Conservation (phyloP, 2,113 vertebrate genomes). For the Tursiops truncatus region DNA sequence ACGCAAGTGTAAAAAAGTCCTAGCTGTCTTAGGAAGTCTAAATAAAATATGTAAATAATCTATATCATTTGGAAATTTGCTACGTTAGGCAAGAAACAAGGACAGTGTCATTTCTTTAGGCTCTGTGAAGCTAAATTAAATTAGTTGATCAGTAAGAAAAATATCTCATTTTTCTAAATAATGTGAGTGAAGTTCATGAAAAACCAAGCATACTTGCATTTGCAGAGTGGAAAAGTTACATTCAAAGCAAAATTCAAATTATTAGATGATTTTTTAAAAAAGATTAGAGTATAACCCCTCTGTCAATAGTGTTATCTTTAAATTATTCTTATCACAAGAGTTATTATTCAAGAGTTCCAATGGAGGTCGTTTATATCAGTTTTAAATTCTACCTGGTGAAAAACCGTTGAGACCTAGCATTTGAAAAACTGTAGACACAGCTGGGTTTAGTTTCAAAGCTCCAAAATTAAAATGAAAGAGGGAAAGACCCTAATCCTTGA, state of each 20-base stretch:
- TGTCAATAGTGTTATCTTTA: neutral
- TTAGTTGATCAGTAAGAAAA: slow-evolving; percentile 30
- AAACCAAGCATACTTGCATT: neutral
- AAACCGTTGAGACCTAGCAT: slow-evolving; percentile 17
- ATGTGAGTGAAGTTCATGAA: neutral
- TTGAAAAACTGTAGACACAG: slow-evolving; percentile 65
- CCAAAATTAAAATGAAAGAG: slow-evolving; percentile 62
- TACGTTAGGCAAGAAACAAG: slow-evolving; percentile 24
- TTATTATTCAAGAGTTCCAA: neutral
- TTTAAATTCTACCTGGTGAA: neutral
- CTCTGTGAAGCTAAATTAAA: neutral
- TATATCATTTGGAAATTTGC: slow-evolving; percentile 34
- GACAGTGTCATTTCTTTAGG: neutral
- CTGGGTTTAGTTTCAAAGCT: slow-evolving; percentile 64
- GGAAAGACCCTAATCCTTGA: slow-evolving; percentile 53
- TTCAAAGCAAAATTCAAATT: slow-evolving; percentile 26
- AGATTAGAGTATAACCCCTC: neutral
- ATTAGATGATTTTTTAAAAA: neutral
- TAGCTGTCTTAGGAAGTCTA: neutral
- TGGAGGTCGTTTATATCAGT: neutral
- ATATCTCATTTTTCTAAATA: slow-evolving; percentile 29
- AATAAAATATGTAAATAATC: neutral
- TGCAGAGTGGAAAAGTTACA: neutral
- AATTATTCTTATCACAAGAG: slow-evolving; percentile 19
- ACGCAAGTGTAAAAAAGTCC: neutral